Percentiles rank a stretch among this genome's conserved stretches.
These are phyloP conservation scores for Sweltsa coloradensis DNA, from an alignment of 1,140 invertebrate genomes.

Conservation along the genomic window DNA sequence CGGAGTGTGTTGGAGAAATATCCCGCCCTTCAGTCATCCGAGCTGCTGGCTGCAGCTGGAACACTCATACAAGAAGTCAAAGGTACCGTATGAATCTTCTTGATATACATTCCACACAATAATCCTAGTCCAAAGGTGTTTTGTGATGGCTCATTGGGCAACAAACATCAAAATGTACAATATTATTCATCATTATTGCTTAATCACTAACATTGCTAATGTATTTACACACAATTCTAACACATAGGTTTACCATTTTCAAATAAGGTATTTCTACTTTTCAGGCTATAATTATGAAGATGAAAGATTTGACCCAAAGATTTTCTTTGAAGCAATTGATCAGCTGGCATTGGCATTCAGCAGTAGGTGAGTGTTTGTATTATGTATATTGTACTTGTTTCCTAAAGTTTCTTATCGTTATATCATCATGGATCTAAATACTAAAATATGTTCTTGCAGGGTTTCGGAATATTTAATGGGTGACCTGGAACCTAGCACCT, in stretches of 20 bases:
- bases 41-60: slow-evolving; percentile 34
- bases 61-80: slow-evolving; percentile 38
- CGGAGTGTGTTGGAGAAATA: slow-evolving; percentile 37
- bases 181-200: too few species aligned
- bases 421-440: too few species aligned
- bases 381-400: not conserved
- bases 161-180: too few species aligned
- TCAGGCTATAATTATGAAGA: slow-evolving; percentile 34
- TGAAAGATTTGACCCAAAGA: slow-evolving; percentile 25
- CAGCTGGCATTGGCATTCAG: slow-evolving; percentile 39
- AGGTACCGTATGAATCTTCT: too few species aligned
- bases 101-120: too few species aligned
- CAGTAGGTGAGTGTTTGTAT: slow-evolving; percentile 30
- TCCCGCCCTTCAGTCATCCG: slow-evolving; percentile 36
- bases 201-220: too few species aligned
- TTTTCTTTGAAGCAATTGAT: slow-evolving; percentile 38
- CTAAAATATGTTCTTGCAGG: slow-evolving; percentile 25
- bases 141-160: too few species aligned
- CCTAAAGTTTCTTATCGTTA: too few species aligned
- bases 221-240: too few species aligned
- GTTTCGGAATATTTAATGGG: slow-evolving; percentile 44
- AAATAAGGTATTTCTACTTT: slow-evolving; percentile 11
- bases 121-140: too few species aligned
- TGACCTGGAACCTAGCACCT: slow-evolving; percentile 30
- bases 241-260: too few species aligned